Base-by-base conservation (phyloP, 2,797 vertebrate species). In the Macroramphosus scolopax region DNA sequence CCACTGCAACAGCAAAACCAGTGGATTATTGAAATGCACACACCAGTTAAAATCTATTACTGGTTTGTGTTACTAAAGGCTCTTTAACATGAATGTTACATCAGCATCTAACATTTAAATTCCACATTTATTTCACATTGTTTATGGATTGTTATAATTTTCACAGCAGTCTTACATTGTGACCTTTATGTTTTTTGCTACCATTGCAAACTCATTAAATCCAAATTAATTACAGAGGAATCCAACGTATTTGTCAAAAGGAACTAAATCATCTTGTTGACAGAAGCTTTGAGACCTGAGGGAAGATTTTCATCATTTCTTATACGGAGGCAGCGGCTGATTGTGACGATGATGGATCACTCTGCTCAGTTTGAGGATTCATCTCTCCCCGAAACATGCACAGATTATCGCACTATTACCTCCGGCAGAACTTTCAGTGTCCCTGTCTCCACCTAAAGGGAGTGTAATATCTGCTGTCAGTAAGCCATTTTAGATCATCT, bases 281-380 rank as follows among this genome's bases (percentile, higher is more conserved):
- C 6, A 11, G 55, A 48, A 18, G 14, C 20, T 47, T 36, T 5
- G 3, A 57, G 36, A 25, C 35, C 47, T 18, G 29, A 41, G 30
- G 26, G 6, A 33, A 51, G 37, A 53, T 63, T 65, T 66, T 61
- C 55, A 72, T 74, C 28, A 28, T 5, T 54, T 57, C n/a, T n/a
- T n/a, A n/a, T n/a, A n/a, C 51, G 30, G 29, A 50, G 32, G 44
- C 28, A 15, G 48, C 6, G 16, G 36, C 24, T 41, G 45, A 55
- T 26, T 63, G 68, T 53, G 63, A 71, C 72, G 61, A 17, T 67
- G 78, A 82, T 10, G 34, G 53, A 81, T 78, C 34, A 24, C 53
- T 54, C 17, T 53, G 41, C 41, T 49, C 49, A 32, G 62, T 52
- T 32, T 48, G n/a, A n/a, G n/a, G n/a, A n/a, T n/a, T n/a, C n/a